phyloP scores from a whole-genome alignment of 2,797 vertebrate genomes.

The Gallinago stenura region DNA sequence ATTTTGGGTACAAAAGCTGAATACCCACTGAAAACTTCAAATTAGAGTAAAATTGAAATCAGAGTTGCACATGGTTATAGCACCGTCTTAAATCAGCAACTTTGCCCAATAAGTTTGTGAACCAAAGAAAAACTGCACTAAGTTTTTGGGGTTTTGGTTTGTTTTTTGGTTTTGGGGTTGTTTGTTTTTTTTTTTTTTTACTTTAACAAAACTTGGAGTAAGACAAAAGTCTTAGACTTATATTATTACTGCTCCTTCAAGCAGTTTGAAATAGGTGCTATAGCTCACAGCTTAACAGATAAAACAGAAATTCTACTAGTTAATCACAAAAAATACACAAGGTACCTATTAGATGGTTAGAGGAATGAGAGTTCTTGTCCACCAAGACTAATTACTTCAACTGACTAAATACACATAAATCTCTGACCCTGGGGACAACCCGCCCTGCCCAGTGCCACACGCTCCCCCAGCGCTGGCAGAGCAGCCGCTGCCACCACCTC shows the following conservation, averaged over 20 bases:
- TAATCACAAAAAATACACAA: not conserved
- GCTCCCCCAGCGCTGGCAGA: not conserved
- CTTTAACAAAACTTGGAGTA: not conserved
- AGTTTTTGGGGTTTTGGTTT: not conserved
- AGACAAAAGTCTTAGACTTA: not conserved
- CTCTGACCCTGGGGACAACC: not conserved
- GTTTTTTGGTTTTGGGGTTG: too few species aligned
- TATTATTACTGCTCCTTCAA: not conserved
- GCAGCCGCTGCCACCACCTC: not conserved
- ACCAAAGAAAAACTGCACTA: not conserved
- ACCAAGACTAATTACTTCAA: not conserved
- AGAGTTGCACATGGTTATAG: not conserved
- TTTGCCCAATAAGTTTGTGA: not conserved
- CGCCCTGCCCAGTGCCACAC: not conserved
- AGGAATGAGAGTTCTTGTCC: not conserved
- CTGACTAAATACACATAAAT: not conserved
- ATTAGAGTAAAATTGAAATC: not conserved
- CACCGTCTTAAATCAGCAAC: not conserved
- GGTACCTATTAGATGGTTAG: not conserved
- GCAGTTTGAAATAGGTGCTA: not conserved
- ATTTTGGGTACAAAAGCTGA: conserved; percentile 28
- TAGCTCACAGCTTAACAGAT: not conserved
- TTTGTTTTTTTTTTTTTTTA: not conserved
- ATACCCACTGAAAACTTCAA: conserved; percentile 4
- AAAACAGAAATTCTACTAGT: not conserved